A percentile compares a stretch with the other conserved stretches of the same genome.
Evolutionary conservation across 2,888 invertebrate genomes (phyloP).

Genomic region (Dicyrtomina minuta): DNA sequence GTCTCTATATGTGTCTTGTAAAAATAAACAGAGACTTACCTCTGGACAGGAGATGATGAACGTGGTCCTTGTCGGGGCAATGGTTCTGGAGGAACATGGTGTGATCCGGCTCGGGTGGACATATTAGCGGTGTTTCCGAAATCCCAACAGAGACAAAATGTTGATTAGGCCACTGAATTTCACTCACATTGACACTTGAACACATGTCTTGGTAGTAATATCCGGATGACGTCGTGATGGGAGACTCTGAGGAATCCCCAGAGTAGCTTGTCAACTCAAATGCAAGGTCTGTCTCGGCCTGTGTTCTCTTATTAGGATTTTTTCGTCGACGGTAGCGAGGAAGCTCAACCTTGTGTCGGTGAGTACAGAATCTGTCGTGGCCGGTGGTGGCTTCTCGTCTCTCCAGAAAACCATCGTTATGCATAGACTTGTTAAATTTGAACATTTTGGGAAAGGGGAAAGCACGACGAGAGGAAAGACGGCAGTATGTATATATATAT

Average conservation of each 20-base stretch:
- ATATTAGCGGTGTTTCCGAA: not conserved
- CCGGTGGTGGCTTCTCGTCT: conserved; percentile 37
- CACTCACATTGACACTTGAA: conserved; percentile 36
- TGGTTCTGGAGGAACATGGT: conserved; percentile 26
- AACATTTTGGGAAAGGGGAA: conserved; percentile 30
- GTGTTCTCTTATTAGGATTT: conserved; percentile 31
- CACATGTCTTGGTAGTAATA: conserved; percentile 7
- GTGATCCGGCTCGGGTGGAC: conserved; percentile 29
- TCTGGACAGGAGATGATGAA: conserved; percentile 14
- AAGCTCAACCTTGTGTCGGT: conserved; percentile 30
- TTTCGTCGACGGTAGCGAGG: conserved; percentile 37
- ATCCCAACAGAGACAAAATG: conserved; percentile 7
- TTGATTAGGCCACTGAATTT: conserved; percentile 35
- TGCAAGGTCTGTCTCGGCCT: conserved; percentile 36
- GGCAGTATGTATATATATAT: too few relatives aligned
- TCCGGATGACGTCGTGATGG: not conserved
- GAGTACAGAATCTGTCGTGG: conserved; percentile 40
- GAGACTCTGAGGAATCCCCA: conserved; percentile 33
- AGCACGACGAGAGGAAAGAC: too few relatives aligned
- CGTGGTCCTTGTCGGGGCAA: conserved; percentile 23
- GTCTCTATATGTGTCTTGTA: too few relatives aligned
- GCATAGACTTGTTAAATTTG: conserved; percentile 36
- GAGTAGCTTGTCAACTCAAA: conserved; percentile 36
- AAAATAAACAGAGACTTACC: too few relatives aligned
- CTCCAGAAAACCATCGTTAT: conserved; percentile 19